Evolutionary conservation across 2,888 invertebrate species (phyloP).

Genomic region (Athalia circularis): DNA sequence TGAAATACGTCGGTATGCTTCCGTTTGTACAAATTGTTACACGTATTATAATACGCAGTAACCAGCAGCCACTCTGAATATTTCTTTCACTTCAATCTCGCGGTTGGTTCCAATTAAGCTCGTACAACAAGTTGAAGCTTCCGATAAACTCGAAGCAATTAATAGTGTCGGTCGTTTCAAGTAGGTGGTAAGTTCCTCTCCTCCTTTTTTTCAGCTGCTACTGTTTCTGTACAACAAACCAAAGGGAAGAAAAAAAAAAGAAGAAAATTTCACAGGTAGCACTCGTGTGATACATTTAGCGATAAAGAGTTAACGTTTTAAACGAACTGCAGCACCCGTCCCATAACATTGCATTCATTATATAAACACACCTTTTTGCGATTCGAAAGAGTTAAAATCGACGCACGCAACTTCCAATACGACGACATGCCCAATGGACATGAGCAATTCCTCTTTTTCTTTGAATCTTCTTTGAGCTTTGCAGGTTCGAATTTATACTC

Average conservation of each 20-base stretch:
- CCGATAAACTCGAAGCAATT: conserved; percentile 32
- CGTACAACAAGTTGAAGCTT: background rate
- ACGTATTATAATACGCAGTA: background rate
- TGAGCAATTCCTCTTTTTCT: background rate
- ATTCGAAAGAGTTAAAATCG: background rate
- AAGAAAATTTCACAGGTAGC: conserved; percentile 4
- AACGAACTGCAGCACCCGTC: background rate
- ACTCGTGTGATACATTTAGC: conserved; percentile 29
- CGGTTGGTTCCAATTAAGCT: conserved; percentile 20
- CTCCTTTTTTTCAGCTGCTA: background rate
- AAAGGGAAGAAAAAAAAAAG: background rate
- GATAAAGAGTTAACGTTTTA: conserved; percentile 21
- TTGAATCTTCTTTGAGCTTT: background rate
- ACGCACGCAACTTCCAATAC: conserved; percentile 29
- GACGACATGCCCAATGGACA: background rate
- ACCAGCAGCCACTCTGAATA: background rate
- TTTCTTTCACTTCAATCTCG: conserved; percentile 10
- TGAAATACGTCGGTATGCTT: background rate
- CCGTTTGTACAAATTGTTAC: conserved; percentile 36
- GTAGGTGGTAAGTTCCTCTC: no score
- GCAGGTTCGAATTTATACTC: no score
- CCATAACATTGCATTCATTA: no score
- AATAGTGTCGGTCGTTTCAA: conserved; percentile 13
- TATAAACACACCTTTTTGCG: background rate
- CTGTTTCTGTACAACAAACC: background rate